A percentile compares a stretch with the other conserved stretches of the same genome.
Evolutionary conservation across 2,113 vertebrate genomes (phyloP).

Genomic region (Phodopus roborovskii): DNA sequence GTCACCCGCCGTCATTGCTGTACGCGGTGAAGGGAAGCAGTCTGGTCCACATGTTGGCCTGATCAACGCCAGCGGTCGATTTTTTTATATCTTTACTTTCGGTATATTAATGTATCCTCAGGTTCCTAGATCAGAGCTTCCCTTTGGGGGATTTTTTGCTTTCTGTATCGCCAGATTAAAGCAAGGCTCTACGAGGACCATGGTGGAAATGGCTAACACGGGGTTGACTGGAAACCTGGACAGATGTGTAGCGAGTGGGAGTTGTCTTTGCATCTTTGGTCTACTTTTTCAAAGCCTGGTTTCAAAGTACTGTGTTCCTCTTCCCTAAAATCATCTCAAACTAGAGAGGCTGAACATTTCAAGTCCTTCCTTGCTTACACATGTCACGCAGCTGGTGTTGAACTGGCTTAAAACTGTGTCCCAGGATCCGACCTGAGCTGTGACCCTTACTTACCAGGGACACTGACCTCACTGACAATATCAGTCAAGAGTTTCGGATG

Average conservation of each 20-base stretch:
- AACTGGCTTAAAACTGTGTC: background rate
- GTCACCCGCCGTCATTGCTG: background rate
- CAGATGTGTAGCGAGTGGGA: background rate
- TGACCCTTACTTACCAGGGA: background rate
- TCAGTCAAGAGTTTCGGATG: background rate
- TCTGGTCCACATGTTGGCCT: background rate
- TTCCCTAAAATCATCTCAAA: background rate
- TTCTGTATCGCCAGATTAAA: background rate
- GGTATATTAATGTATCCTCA: background rate
- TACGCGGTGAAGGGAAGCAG: background rate
- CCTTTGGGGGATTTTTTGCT: background rate
- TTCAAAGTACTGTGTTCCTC: conserved; percentile 10
- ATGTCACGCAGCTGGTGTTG: background rate
- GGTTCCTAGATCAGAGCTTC: background rate
- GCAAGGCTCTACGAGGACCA: background rate
- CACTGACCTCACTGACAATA: background rate
- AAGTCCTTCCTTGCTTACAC: background rate
- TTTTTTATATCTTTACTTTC: background rate
- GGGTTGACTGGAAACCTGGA: background rate
- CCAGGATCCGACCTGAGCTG: background rate
- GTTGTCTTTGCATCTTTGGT: background rate
- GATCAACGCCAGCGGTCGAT: background rate
- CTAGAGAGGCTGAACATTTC: background rate
- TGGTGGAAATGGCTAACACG: background rate
- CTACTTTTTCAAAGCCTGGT: background rate